Base-by-base conservation (phyloP, 2,888 invertebrate genomes). In the Brachyopa scutellaris region DNA sequence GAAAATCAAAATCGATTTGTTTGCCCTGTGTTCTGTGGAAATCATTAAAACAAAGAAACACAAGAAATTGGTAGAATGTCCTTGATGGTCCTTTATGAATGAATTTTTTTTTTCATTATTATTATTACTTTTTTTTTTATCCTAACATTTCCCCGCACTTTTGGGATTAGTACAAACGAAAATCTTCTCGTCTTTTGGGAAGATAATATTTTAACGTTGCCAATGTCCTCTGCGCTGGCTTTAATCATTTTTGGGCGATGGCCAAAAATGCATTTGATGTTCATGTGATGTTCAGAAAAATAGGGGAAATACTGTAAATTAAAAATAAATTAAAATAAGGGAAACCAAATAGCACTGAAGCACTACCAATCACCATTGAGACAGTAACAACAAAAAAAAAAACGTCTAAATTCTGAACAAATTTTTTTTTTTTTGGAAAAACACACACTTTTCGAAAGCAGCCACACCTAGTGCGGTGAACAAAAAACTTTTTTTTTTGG, bases 231-330 rank as follows among this genome's bases (percentile, higher is more conserved):
- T n/a, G n/a, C n/a, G n/a, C n/a, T n/a, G n/a, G 40, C 31, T 38
- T 57, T 72, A 78, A 66, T 78, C 6, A 59, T 59, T 78, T 64
- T 72, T 78, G 78, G 78, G 66, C 29, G 29, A 11, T 53, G 59
- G 72, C 78, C 78, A 78, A 66, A 70, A 76, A 64, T 38, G 4
- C 51, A 72, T 66, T 72, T 26, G 29, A 51, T 73, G 72, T 78
- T 64, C 57, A 72, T 26, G 40, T 69, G 61, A 61, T 78, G 72
- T 64, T 59, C n/a, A 40, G 11, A 31, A 66, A 38, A 4, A 42
- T 40, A 38, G 23, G 5, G 23, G 1, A 40, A 15, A 57, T 8
- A 19, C 23, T 33, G 2, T 11, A 59, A 51, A 57, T 9, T n/a
- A n/a, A 51, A 59, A 51, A 53, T 31, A 55, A 6, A 38, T 9